These are phyloP conservation scores for Acrobasis consociella DNA, from an alignment of 2,888 invertebrate genomes.

Conservation along the genomic window DNA sequence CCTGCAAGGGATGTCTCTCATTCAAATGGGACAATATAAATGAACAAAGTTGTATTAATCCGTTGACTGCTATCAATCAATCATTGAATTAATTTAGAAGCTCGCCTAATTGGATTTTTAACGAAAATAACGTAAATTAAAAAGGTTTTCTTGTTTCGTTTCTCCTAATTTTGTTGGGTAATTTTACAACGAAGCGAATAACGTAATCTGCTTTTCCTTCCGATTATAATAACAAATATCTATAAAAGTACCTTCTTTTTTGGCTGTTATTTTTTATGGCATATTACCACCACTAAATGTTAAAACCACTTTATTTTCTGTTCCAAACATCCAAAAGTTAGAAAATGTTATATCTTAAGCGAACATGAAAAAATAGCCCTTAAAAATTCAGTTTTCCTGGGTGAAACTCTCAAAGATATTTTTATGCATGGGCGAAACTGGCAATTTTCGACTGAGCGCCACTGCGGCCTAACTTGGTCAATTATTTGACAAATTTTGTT, in stretches of 20 bases:
- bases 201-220: no score
- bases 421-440: slow-evolving; percentile 11
- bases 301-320: not conserved
- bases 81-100: slow-evolving; percentile 13
- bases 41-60: slow-evolving; percentile 16
- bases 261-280: no score
- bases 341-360: not conserved
- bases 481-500: slow-evolving; percentile 18
- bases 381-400: slow-evolving; percentile 8
- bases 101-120: slow-evolving; percentile 1
- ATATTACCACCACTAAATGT: not conserved
- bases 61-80: slow-evolving; percentile 12
- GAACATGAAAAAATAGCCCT: not conserved
- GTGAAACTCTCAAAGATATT: slow-evolving; percentile 10
- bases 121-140: not conserved
- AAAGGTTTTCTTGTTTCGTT: not conserved
- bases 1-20: not conserved
- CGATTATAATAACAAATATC: no score
- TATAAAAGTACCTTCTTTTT: no score
- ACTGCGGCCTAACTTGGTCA: slow-evolving; percentile 9
- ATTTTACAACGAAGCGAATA: no score
- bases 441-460: slow-evolving; percentile 13
- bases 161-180: not conserved
- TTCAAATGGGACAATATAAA: slow-evolving; percentile 7
- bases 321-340: not conserved